phyloP scores from a whole-genome alignment of 2,113 vertebrate genomes.

The Erpornis zantholeuca region DNA sequence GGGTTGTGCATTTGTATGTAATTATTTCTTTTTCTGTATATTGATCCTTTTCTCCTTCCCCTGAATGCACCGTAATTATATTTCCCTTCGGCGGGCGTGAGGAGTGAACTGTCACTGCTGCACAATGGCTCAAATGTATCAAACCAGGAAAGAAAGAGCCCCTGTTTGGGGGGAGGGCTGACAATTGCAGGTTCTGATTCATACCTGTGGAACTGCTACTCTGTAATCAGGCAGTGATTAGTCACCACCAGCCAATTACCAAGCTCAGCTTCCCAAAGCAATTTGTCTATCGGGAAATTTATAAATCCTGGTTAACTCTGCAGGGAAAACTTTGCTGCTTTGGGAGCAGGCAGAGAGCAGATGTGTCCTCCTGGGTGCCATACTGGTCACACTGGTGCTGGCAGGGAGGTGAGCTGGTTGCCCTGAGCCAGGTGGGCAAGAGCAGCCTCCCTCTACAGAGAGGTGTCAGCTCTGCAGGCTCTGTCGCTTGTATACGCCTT shows the following conservation, averaged over 20 bases:
- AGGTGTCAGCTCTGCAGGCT: not conserved
- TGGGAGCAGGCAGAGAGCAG: not conserved
- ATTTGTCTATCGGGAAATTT: not conserved
- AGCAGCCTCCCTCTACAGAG: not conserved
- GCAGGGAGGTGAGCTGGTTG: not conserved
- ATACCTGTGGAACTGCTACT: conserved; percentile 49
- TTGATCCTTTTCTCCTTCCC: conserved; percentile 21
- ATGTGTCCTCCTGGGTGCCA: accelerated
- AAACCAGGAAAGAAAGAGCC: not conserved
- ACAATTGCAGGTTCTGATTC: conserved; percentile 58
- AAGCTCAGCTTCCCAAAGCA: not conserved
- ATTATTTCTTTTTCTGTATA: conserved; percentile 54
- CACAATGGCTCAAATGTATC: not conserved
- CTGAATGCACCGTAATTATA: not conserved
- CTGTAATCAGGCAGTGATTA: conserved; percentile 46
- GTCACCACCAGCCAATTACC: conserved; percentile 36
- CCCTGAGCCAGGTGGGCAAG: accelerated
- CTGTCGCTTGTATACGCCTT: not conserved
- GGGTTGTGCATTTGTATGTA: not conserved
- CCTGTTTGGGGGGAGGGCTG: conserved; percentile 23
- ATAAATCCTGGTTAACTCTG: not conserved
- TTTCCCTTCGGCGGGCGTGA: not conserved
- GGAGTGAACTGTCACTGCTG: not conserved
- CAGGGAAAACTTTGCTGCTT: not conserved
- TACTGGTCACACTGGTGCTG: not conserved